phyloP scores from a whole-genome alignment of 2,797 vertebrate genomes.

The Sciurus vulgaris region DNA sequence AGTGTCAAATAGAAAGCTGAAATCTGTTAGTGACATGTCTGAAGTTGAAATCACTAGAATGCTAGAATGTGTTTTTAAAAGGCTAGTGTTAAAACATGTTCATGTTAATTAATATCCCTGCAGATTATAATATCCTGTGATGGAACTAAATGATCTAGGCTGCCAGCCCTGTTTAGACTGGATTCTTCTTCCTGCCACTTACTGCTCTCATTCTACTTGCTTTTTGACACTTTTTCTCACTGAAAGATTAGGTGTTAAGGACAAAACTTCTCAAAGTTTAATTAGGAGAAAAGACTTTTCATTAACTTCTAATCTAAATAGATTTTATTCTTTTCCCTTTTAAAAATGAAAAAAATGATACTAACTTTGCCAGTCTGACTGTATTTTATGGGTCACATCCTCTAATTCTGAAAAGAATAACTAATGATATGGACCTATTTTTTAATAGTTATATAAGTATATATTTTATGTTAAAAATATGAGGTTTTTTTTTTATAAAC shows the following conservation, averaged over 20 bases:
- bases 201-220: background rate
- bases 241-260: slow-evolving; percentile 6
- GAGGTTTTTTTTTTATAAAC: background rate
- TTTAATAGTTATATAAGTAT: background rate
- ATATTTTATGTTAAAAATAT: background rate
- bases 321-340: background rate
- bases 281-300: background rate
- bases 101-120: background rate
- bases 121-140: background rate
- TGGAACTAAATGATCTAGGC: background rate
- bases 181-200: background rate
- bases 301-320: slow-evolving; percentile 19
- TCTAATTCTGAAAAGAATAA: background rate
- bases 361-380: slow-evolving; percentile 1
- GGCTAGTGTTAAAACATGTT: background rate
- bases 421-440: background rate
- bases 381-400: background rate
- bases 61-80: background rate
- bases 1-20: background rate
- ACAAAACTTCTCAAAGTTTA: background rate
- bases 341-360: background rate
- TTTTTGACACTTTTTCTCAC: slow-evolving; percentile 3
- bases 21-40: background rate
- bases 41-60: background rate
- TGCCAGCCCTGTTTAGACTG: background rate